phyloP scores from a whole-genome alignment of 2,113 vertebrate genomes.

The Callipepla californica region DNA sequence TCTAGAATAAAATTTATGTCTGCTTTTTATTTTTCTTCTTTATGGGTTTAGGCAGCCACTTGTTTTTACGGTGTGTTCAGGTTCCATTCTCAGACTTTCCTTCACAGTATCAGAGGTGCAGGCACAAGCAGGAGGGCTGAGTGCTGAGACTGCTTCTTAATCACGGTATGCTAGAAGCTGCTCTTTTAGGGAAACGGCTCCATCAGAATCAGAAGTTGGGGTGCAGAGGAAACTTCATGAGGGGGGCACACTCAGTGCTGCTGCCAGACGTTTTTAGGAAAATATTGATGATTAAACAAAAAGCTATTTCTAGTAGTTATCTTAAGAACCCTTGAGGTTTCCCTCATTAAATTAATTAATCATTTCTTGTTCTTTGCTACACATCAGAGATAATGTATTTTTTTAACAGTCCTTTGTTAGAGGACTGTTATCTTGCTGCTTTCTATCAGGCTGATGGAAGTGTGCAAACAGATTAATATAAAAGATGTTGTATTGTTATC shows the following conservation, averaged over 20 bases:
- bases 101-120: neutral
- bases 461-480: neutral
- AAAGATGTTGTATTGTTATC: neutral
- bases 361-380: neutral
- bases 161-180: neutral
- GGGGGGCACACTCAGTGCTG: neutral
- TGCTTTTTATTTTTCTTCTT: neutral
- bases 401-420: neutral
- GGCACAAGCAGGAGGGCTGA: neutral
- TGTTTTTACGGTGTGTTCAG: neutral
- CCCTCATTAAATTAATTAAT: neutral
- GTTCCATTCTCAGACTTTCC: neutral
- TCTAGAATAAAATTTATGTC: neutral
- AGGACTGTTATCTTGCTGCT: neutral
- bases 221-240: neutral
- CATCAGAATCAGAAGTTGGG: neutral
- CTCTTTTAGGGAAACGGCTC: neutral
- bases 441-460: neutral
- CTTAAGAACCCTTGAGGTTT: neutral
- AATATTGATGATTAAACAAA: neutral
- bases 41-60: neutral
- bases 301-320: neutral
- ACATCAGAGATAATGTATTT: neutral
- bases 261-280: neutral
- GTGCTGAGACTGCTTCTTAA: neutral